Base-by-base conservation (phyloP, 2,113 vertebrate genomes). In the Nesogale talazaci region DNA sequence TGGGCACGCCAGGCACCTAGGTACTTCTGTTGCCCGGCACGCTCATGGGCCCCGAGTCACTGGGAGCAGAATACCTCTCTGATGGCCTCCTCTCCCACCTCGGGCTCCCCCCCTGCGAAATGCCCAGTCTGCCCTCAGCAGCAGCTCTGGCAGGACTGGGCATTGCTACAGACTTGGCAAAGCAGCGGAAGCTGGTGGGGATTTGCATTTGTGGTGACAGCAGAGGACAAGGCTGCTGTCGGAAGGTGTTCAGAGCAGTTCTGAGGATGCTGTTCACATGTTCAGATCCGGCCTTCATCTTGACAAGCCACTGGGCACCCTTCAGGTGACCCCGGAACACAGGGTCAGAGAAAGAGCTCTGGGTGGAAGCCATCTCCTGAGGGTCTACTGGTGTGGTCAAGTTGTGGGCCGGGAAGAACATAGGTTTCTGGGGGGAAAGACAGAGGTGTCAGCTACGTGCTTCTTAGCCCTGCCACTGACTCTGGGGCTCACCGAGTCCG, bases 41-140 rank as follows among this genome's bases (percentile, higher is more conserved):
- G 0, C 65, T 81, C 4, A 25, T 63, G 80, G 75, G 72, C 92
- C 46, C 38, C 40, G 67, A 91, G 90, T 92, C 81, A 89, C 78
- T 0, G 5, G 92, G 69, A 93, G 82, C 78, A 75, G 70, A 80
- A 69, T 84, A 80, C 19, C 0, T 63, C 46, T 86, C 11, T 4
- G n/a, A n/a, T n/a, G n/a, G 7, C 67, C 79, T 83, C 46, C 78
- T 76, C 65, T 92, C 29, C 69, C 38, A 83, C 84, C 87, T 90
- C 2, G 4, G 38, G 82, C 82, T 74, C 74, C 90, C 72, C 38
- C 42, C 15, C 0, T 36, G 23, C 75, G 79, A 94, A 89, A 34
- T 78, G 75, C n/a, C 61, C 46, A 70, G 25, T 78, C 42, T 94
- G 57, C 81, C 23, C 16, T 87, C 31, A 22, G 8, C 79, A 31